Percentiles rank a stretch among this genome's conserved stretches.
These are phyloP conservation scores for Tyrophagus putrescentiae DNA, from an alignment of 1,140 invertebrate genomes.

Conservation along the genomic window DNA sequence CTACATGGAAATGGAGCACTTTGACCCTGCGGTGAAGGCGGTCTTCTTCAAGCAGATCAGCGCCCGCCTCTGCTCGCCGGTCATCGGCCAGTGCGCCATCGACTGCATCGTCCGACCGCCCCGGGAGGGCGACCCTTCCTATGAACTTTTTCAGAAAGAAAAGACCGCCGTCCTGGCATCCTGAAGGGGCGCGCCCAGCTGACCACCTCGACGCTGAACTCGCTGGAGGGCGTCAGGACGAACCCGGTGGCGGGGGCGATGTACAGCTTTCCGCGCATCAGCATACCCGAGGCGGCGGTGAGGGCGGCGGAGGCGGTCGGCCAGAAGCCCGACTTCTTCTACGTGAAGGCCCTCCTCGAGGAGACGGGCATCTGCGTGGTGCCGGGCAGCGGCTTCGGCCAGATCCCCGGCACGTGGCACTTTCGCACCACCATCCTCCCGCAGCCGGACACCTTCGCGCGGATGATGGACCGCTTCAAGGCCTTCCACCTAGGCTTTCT, in stretches of 20 bases:
- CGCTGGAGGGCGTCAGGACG: conserved; percentile 73
- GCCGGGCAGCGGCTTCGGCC: conserved; percentile 81
- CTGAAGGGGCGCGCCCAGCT: conserved; percentile 60
- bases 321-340: conserved; percentile 68
- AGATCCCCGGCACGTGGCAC: conserved; percentile 80
- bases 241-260: conserved; percentile 80
- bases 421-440: conserved; percentile 46
- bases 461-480: conserved; percentile 25
- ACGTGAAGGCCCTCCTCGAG: conserved; percentile 84
- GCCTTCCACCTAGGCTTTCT: conserved; percentile 25
- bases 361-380: conserved; percentile 74
- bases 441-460: conserved; percentile 24
- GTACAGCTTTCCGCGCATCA: conserved; percentile 82
- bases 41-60: conserved; percentile 80
- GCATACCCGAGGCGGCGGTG: conserved; percentile 58
- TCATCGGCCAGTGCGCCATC: conserved; percentile 67
- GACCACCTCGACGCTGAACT: conserved; percentile 78
- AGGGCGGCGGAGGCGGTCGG: conserved; percentile 49
- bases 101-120: conserved; percentile 67
- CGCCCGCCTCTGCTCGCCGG: conserved; percentile 83
- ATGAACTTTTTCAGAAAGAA: conserved; percentile 56
- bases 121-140: conserved; percentile 61
- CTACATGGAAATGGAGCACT: conserved; percentile 75
- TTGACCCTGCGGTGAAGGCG: conserved; percentile 66
- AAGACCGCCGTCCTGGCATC: conserved; percentile 61